Conservation (phyloP, 2,113 vertebrate species). For the Rhipidura dahli region DNA sequence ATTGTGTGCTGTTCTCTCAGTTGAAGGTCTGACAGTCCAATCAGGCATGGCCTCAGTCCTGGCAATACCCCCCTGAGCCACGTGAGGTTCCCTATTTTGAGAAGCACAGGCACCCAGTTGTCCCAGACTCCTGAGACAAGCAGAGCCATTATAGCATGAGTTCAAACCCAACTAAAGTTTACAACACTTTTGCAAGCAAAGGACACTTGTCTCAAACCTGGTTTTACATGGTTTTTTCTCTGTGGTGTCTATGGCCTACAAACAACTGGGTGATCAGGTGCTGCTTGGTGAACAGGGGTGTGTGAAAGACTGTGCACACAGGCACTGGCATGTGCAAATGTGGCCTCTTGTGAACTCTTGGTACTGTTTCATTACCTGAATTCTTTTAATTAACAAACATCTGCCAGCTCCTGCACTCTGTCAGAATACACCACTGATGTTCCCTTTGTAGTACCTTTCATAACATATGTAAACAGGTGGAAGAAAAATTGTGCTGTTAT, state of each 20-base stretch:
- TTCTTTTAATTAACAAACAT: slow-evolving; percentile 77
- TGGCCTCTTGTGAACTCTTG: not conserved
- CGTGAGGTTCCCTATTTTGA: not conserved
- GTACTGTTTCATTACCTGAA: slow-evolving; percentile 68
- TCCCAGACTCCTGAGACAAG: not conserved
- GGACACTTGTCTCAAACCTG: not conserved
- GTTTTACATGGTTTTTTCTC: not conserved
- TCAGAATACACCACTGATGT: slow-evolving; percentile 43
- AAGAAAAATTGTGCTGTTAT: slow-evolving; percentile 49
- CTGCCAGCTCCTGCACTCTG: slow-evolving; percentile 67
- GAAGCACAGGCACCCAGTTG: not conserved
- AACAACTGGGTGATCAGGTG: slow-evolving; percentile 42
- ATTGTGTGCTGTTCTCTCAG: not conserved
- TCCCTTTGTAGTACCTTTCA: slow-evolving; percentile 53
- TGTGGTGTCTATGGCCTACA: not conserved
- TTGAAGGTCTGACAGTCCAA: not conserved
- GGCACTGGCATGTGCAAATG: not conserved
- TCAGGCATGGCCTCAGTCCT: not conserved
- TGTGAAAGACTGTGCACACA: not conserved
- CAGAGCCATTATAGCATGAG: not conserved
- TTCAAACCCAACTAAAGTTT: not conserved
- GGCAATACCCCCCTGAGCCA: not conserved
- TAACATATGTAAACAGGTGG: slow-evolving; percentile 50
- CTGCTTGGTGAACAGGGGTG: not conserved
- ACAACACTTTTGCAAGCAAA: not conserved